Conservation (phyloP, 1,140 invertebrate genomes). For the Lepidurus arcticus region DNA sequence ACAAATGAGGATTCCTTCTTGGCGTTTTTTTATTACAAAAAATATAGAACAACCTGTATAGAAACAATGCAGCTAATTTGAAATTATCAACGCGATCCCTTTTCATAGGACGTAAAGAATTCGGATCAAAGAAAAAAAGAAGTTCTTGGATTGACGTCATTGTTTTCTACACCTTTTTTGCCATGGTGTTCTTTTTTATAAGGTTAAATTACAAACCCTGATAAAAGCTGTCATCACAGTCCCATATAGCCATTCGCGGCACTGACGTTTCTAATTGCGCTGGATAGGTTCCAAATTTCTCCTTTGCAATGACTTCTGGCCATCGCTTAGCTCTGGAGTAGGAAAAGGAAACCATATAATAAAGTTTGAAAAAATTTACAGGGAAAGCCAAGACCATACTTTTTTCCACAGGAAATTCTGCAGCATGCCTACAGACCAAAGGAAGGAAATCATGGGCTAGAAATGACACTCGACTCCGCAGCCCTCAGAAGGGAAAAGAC, state of each 20-base stretch:
- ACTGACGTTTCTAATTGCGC: conserved; percentile 1
- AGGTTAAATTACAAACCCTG: background rate
- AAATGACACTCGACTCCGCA: too few relatives aligned
- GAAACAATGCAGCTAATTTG: too few relatives aligned
- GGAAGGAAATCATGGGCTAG: too few relatives aligned
- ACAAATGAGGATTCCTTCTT: too few relatives aligned
- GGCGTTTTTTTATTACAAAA: too few relatives aligned
- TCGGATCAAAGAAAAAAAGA: background rate
- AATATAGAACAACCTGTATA: too few relatives aligned
- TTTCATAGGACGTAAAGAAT: background rate
- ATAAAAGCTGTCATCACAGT: conserved; percentile 5
- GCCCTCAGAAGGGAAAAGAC: too few relatives aligned
- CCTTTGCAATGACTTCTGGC: background rate
- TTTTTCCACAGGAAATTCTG: too few relatives aligned
- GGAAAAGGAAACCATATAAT: background rate
- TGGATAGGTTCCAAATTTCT: background rate
- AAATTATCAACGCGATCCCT: background rate
- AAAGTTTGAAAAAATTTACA: background rate
- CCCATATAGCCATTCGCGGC: background rate
- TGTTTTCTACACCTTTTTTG: background rate
- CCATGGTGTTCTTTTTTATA: background rate
- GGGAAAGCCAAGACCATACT: background rate
- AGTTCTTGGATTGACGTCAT: background rate
- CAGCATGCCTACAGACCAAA: too few relatives aligned
- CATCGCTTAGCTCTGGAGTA: background rate